Percentiles rank a stretch among this genome's conserved stretches.
These are phyloP conservation scores for Resseliella maxima DNA, from an alignment of 2,888 invertebrate species.

Conservation along the genomic window DNA sequence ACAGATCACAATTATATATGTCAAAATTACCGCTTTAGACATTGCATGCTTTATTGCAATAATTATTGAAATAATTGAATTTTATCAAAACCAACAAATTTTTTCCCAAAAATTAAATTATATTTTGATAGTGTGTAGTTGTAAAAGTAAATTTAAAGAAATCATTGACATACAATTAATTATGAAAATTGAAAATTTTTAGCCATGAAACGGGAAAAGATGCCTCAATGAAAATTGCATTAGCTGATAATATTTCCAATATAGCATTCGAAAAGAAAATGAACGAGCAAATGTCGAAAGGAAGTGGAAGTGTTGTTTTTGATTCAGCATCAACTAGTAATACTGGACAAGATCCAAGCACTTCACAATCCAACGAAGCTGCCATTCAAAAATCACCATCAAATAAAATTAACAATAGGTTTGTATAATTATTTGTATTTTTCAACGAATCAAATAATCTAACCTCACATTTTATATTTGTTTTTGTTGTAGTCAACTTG, in stretches of 20 bases:
- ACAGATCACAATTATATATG: not conserved
- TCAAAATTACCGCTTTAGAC: not conserved
- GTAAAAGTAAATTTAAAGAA: not conserved
- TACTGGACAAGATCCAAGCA: not conserved
- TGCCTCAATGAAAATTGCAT: not conserved
- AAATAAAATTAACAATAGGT: not conserved
- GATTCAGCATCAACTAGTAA: not conserved
- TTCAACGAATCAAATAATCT: not conserved
- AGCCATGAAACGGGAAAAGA: not conserved
- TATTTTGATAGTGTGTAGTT: not conserved
- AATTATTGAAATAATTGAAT: not conserved
- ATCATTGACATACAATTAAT: not conserved
- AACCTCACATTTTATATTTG: conserved; percentile 10
- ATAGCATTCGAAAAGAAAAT: conserved; percentile 34
- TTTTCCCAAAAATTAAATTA: not conserved
- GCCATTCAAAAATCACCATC: not conserved
- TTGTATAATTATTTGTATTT: not conserved
- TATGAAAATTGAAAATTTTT: not conserved
- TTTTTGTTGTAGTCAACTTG: conserved; percentile 62
- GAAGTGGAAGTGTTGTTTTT: not conserved
- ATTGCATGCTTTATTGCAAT: not conserved
- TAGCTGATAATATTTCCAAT: not conserved
- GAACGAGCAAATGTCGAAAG: conserved; percentile 48
- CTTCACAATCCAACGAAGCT: not conserved
- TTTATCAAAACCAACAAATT: not conserved